These are phyloP conservation scores for Muntiacus muntjak DNA, from an alignment of 2,113 vertebrate genomes.

Conservation along the genomic window DNA sequence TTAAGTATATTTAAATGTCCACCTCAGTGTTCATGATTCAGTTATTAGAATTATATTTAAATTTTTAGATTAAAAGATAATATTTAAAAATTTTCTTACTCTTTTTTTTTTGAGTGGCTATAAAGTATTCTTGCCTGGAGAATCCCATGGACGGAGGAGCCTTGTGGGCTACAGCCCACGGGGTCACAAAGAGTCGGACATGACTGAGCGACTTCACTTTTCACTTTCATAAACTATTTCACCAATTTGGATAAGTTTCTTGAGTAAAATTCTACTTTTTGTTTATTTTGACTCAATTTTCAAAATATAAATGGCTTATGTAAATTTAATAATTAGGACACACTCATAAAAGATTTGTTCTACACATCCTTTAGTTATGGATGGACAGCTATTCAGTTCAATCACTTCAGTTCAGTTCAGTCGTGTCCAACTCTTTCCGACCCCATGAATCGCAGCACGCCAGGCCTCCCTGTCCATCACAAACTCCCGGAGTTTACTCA, in stretches of 20 bases:
- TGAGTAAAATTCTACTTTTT: background rate
- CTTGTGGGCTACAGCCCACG: too few relatives aligned
- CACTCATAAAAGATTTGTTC: conserved; percentile 32
- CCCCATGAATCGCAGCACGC: too few relatives aligned
- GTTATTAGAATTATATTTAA: background rate
- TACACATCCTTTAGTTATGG: background rate
- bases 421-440: too few relatives aligned
- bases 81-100: background rate
- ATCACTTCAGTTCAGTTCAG: too few relatives aligned
- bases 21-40: background rate
- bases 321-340: conserved; percentile 9
- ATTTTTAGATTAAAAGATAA: background rate
- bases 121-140: background rate
- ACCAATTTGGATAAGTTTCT: background rate
- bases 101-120: background rate
- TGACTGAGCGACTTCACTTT: too few relatives aligned
- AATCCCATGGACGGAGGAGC: too few relatives aligned
- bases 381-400: background rate
- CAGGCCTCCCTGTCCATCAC: too few relatives aligned
- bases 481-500: too few relatives aligned
- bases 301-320: background rate
- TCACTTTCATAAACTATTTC: background rate
- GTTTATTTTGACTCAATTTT: background rate
- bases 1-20: background rate
- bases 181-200: too few relatives aligned